Conservation (phyloP, 2,888 invertebrate genomes). For the Drosophila helvetica region DNA sequence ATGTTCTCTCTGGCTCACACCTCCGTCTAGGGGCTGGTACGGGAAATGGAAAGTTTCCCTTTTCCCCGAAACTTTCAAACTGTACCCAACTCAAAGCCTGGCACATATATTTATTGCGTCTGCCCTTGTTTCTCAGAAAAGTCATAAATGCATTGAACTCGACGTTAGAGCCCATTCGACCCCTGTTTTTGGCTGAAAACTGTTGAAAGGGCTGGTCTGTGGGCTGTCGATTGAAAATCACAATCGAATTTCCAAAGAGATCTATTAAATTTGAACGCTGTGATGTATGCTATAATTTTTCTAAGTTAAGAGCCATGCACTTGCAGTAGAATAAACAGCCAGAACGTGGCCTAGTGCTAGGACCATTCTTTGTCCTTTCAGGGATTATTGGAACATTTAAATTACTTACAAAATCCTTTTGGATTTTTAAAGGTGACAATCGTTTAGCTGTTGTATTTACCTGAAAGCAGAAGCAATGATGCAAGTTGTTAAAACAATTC, state of each 20-base stretch:
- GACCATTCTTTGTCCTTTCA: neutral
- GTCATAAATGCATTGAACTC: conserved; percentile 49
- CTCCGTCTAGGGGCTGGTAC: neutral
- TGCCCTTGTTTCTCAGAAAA: conserved; percentile 23
- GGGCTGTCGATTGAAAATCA: too few relatives aligned
- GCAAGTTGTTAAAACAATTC: neutral
- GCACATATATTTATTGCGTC: conserved; percentile 33
- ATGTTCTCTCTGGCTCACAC: conserved; percentile 23
- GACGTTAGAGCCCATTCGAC: conserved; percentile 20
- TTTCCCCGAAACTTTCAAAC: conserved; percentile 28
- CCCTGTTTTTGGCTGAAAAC: too few relatives aligned
- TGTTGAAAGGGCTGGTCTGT: conserved; percentile 6
- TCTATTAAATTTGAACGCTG: too few relatives aligned
- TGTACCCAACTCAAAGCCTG: conserved; percentile 29
- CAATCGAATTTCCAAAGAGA: neutral
- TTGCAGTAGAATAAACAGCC: too few relatives aligned
- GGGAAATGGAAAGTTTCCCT: conserved; percentile 35
- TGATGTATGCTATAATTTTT: too few relatives aligned
- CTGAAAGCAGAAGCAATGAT: neutral
- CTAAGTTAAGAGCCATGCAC: too few relatives aligned
- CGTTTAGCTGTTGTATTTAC: neutral
- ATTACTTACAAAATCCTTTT: neutral
- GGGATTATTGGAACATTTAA: neutral
- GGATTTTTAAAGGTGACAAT: neutral
- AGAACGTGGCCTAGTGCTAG: neutral